These are phyloP conservation scores for Hartigia nigra DNA, from an alignment of 2,888 invertebrate species.

Conservation along the genomic window DNA sequence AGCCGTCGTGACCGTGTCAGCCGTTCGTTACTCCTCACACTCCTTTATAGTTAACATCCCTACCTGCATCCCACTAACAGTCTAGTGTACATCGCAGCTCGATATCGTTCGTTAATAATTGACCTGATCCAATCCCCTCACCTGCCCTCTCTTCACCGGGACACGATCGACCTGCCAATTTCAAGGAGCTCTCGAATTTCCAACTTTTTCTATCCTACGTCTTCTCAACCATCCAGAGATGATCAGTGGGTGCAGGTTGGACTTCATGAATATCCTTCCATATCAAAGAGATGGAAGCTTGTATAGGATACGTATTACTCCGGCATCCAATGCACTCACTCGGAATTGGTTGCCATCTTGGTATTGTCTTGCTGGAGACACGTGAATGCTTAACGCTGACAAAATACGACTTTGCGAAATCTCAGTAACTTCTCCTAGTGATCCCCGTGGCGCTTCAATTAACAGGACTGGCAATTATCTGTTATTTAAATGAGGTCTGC, in stretches of 20 bases:
- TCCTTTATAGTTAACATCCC: slow-evolving; percentile 1
- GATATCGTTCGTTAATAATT: slow-evolving; percentile 35
- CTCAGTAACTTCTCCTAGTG: slow-evolving; percentile 50
- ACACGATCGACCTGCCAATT: slow-evolving; percentile 36
- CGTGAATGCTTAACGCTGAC: background rate
- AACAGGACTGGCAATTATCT: slow-evolving; percentile 60
- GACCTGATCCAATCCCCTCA: slow-evolving; percentile 13
- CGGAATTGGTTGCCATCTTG: background rate
- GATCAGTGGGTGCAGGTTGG: background rate
- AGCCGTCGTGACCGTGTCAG: slow-evolving; percentile 44
- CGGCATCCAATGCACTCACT: background rate
- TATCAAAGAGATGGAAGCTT: background rate
- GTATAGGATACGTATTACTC: background rate
- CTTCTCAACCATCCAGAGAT: background rate
- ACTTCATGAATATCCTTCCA: background rate
- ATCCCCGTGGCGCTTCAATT: slow-evolving; percentile 57
- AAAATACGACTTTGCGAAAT: slow-evolving; percentile 37
- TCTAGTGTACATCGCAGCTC: slow-evolving; percentile 20
- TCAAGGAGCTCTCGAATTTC: slow-evolving; percentile 41
- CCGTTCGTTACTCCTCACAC: slow-evolving; percentile 34
- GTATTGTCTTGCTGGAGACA: background rate
- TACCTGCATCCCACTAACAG: slow-evolving; percentile 16
- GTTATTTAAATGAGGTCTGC: slow-evolving; percentile 58
- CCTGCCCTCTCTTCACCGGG: slow-evolving; percentile 35
- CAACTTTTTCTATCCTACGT: background rate